Percentiles rank a stretch among this genome's conserved stretches.
Evolutionary conservation across 2,888 invertebrate species (phyloP).

Genomic region (Isoperla grammatica): DNA sequence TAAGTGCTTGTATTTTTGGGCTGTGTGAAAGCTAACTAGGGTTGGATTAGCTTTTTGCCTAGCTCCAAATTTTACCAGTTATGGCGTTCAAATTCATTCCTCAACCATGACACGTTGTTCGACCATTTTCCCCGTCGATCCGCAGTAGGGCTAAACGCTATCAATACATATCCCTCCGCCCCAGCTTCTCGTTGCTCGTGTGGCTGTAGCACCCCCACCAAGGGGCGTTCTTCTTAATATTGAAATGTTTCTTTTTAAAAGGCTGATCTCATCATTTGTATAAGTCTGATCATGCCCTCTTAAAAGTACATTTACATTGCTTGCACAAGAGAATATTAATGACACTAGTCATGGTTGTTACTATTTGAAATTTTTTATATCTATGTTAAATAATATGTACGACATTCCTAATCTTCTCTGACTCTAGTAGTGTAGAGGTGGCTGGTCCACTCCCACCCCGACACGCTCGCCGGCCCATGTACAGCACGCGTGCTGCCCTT

Average conservation of each 20-base stretch:
- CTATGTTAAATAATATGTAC: conserved; percentile 48
- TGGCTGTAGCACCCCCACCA: conserved; percentile 31
- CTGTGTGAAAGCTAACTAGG: conserved; percentile 51
- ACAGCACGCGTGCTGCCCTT: not conserved
- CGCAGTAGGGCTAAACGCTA: conserved; percentile 11
- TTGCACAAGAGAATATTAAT: conserved; percentile 34
- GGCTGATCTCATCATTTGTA: conserved; percentile 20
- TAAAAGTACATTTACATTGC: conserved; percentile 5
- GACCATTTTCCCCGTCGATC: conserved; percentile 2
- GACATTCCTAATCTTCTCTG: conserved; percentile 45
- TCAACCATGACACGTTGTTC: conserved; percentile 32
- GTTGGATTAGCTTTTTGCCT: conserved; percentile 52
- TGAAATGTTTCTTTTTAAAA: conserved; percentile 30
- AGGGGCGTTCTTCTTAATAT: conserved; percentile 22
- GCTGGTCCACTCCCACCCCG: not conserved
- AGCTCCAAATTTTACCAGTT: conserved; percentile 46
- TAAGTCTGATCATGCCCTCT: conserved; percentile 26
- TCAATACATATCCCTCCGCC: conserved; percentile 33
- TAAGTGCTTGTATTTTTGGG: conserved; percentile 61
- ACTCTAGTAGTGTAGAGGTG: conserved; percentile 17
- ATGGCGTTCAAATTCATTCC: conserved; percentile 41
- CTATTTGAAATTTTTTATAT: conserved; percentile 52
- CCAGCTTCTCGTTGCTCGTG: not conserved
- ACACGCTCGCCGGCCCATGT: not conserved
- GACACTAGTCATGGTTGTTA: conserved; percentile 53